A percentile compares a stretch with the other conserved stretches of the same genome.
These are phyloP conservation scores for Mus musculus DNA, from an alignment of 2,113 vertebrate species.

Conservation along the genomic window GRCm39 chr16:16295001-16295500, in stretches of 20 bases:
- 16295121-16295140: slow-evolving; percentile 9
- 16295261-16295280: neutral
- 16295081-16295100: neutral
- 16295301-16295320: slow-evolving; percentile 94
- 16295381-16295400: slow-evolving; percentile 50
- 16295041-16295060: neutral
- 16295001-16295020: neutral
- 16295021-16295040: neutral
- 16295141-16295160: slow-evolving; percentile 30
- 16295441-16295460: neutral
- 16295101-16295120: neutral
- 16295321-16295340: slow-evolving; percentile 97
- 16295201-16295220: neutral
- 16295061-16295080: neutral
- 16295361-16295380: slow-evolving; percentile 98
- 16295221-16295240: neutral
- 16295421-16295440: slow-evolving; percentile 30
- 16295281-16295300: slow-evolving; percentile 90
- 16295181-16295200: slow-evolving; percentile 68
- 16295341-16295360: slow-evolving; percentile 96
- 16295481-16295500: neutral
- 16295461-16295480: neutral
- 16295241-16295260: slow-evolving; percentile 12
- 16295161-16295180: neutral
- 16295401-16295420: slow-evolving; percentile 34